Evolutionary conservation across 2,797 vertebrate species (phyloP).

Genomic region (Paguma larvata): DNA sequence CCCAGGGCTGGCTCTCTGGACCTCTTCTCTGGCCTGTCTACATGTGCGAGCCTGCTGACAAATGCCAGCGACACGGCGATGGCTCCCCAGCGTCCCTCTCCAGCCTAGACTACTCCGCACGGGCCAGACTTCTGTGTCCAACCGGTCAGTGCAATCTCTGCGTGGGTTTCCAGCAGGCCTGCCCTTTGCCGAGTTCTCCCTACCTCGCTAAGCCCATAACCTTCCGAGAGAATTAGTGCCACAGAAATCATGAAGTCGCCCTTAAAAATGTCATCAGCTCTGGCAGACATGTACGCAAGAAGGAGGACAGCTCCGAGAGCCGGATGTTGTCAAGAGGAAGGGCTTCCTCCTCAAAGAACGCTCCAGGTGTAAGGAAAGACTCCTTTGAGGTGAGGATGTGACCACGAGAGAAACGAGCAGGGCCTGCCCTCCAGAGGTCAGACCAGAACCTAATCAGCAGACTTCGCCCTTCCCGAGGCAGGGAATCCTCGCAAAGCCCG

Average conservation of each 20-base stretch:
- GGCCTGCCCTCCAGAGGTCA: background rate
- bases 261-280: background rate
- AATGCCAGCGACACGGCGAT: background rate
- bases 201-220: too few relatives aligned
- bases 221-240: background rate
- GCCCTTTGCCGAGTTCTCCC: too few relatives aligned
- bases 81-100: background rate
- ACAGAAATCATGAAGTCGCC: background rate
- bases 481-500: background rate
- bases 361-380: too few relatives aligned
- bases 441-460: too few relatives aligned
- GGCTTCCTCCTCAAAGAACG: too few relatives aligned
- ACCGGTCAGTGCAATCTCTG: background rate
- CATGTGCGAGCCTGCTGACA: background rate
- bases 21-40: background rate
- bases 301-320: background rate
- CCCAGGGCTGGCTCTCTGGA: background rate
- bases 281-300: background rate
- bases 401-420: background rate
- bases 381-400: background rate
- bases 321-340: background rate
- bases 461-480: background rate
- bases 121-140: background rate
- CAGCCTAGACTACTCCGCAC: background rate
- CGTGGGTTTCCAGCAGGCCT: background rate